phyloP scores from a whole-genome alignment of 2,113 vertebrate genomes.

The Scalopus aquaticus region DNA sequence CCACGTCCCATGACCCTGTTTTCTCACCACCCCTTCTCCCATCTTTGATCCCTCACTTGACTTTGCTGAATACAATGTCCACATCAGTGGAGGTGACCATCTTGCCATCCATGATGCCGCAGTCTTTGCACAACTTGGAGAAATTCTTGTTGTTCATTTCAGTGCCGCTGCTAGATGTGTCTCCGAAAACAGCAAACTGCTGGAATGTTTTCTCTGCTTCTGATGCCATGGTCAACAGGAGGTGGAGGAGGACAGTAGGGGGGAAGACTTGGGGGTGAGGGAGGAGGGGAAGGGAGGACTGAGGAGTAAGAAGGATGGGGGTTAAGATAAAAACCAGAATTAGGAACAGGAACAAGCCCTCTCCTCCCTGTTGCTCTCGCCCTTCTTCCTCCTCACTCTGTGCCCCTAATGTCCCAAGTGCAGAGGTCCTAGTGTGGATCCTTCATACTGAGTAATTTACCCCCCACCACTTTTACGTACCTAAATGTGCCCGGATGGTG shows the following conservation, averaged over 20 bases:
- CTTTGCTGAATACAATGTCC: constrained; percentile 94
- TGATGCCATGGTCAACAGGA: constrained; percentile 61
- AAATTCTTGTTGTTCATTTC: constrained; percentile 94
- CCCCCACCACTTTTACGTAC: constrained; percentile 1
- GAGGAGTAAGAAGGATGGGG: neutral
- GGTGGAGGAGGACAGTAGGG: neutral
- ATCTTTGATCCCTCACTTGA: constrained; percentile 87
- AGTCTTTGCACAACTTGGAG: constrained; percentile 93
- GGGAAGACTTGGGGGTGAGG: neutral
- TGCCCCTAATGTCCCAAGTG: neutral
- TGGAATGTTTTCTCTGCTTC: constrained; percentile 87
- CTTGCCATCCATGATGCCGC: constrained; percentile 90
- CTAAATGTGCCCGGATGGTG: neutral
- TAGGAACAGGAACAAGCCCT: neutral
- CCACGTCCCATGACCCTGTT: neutral
- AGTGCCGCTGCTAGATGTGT: constrained; percentile 86
- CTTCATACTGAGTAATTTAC: neutral
- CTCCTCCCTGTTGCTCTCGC: neutral
- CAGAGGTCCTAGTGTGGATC: neutral
- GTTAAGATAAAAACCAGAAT: neutral
- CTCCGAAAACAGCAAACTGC: constrained; percentile 89
- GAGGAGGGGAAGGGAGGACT: neutral
- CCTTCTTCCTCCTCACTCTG: neutral
- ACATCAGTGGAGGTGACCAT: constrained; percentile 89
- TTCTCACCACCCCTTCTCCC: accelerated